Evolutionary conservation across 2,888 invertebrate species (phyloP), one percentile per base, ranked within the genome.

Genomic region (Ophioninae sp.): DNA sequence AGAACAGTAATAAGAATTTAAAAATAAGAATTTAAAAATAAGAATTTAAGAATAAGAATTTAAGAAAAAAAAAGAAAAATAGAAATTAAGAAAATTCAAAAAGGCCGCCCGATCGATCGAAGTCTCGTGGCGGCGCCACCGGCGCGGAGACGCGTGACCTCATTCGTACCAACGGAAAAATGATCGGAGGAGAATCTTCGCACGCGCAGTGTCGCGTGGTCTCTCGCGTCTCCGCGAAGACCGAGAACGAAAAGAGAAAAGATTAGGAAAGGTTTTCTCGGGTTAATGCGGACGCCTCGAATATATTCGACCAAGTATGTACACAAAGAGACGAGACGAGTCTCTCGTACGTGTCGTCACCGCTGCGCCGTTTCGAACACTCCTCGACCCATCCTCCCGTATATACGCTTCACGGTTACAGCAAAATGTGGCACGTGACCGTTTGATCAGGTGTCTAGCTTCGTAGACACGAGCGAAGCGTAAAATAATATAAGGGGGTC

Each of bases 391-490:
- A 61, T 76, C 58, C 20, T 39, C 39, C 39, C 44, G 20, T 41
- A 68, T 64, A 51, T 59, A 61, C 22, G 67, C 22, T 59, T 41
- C 67, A 76, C 17, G 51, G 51, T 13, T 17, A 13, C 51, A 61
- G 56, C 59, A 69, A n/a, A 79, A 76, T 37, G 65, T 76, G 72
- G 75, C 83, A 81, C 83, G 83, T 84, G 83, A 84, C 83, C 81
- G 67, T 79, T 81, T 84, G 79, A 63, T 81, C 81, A 75, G 78
- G 74, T 84, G 83, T 81, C 63, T 59, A 80, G 76, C 41, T 67
- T 75, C 56, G 73, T 76, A 51, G 6, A 73, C 23, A 20, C 59
- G 64, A 77, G 77, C 69, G 71, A 68, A 23, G 68, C 61, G 73
- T 78, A 58, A 68, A 82, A 63, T 65, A 58, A 56, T 58, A 56